These are phyloP conservation scores for Andricus grossulariae DNA, from an alignment of 1,140 invertebrate genomes.

Conservation along the genomic window DNA sequence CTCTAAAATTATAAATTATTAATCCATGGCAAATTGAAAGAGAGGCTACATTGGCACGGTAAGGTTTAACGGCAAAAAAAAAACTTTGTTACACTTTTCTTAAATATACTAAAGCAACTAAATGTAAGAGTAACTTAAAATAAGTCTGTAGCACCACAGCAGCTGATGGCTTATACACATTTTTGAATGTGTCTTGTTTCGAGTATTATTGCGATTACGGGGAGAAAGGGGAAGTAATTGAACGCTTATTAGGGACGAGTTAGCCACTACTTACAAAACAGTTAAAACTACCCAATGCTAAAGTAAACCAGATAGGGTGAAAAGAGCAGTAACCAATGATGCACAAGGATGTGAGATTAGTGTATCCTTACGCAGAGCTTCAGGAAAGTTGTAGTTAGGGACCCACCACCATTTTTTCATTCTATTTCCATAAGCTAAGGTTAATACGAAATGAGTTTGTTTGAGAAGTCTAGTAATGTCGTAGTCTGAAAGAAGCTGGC, in stretches of 20 bases:
- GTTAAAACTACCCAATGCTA: slow-evolving; percentile 21
- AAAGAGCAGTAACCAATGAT: slow-evolving; percentile 39
- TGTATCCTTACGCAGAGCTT: slow-evolving; percentile 46
- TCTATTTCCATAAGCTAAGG: slow-evolving; percentile 60
- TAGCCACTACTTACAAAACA: slow-evolving; percentile 36
- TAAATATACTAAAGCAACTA: slow-evolving; percentile 4
- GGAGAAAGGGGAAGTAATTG: background rate
- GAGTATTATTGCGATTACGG: background rate
- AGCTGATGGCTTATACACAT: slow-evolving; percentile 12
- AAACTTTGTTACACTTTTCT: background rate
- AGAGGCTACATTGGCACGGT: background rate
- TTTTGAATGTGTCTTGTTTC: background rate
- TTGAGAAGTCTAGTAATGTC: slow-evolving; percentile 76
- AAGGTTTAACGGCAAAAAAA: background rate
- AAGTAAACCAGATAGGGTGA: slow-evolving; percentile 14
- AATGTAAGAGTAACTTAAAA: background rate
- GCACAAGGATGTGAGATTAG: slow-evolving; percentile 38
- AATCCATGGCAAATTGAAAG: slow-evolving; percentile 15
- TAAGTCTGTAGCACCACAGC: slow-evolving; percentile 9
- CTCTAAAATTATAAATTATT: background rate
- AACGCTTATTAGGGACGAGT: background rate
- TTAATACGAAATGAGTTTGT: slow-evolving; percentile 67
- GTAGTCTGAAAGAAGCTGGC: slow-evolving; percentile 78
- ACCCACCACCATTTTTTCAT: slow-evolving; percentile 66
- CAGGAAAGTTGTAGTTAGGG: slow-evolving; percentile 53